phyloP scores from a whole-genome alignment of 2,797 vertebrate species.

The Propithecus perrieri region DNA sequence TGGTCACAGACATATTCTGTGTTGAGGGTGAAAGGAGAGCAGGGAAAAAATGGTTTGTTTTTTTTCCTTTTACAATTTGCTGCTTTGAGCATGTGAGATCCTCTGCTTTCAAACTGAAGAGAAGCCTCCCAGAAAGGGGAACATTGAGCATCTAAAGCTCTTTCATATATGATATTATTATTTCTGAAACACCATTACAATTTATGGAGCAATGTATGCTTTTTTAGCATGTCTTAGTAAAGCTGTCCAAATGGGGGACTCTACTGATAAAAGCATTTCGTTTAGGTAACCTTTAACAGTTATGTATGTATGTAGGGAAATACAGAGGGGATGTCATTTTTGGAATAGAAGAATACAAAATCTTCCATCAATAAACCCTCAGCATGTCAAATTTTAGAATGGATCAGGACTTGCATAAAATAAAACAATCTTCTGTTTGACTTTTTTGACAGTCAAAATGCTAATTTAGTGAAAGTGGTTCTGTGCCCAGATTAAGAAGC shows the following conservation, averaged over 20 bases:
- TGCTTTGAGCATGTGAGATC: conserved; percentile 70
- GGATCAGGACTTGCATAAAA: neutral
- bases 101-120: conserved; percentile 58
- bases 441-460: neutral
- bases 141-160: neutral
- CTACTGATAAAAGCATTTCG: neutral
- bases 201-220: neutral
- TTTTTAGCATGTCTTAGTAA: conserved; percentile 42
- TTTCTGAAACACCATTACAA: neutral
- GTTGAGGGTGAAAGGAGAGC: neutral
- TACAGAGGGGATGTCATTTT: neutral
- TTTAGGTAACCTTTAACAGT: neutral
- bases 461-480: neutral
- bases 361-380: neutral
- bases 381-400: conserved; percentile 4
- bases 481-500: neutral
- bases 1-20: neutral
- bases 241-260: neutral
- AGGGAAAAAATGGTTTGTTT: neutral
- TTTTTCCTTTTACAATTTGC: neutral
- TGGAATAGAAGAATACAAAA: neutral
- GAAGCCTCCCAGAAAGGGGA: conserved; percentile 55
- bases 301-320: neutral
- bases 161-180: neutral
- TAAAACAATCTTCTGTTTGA: conserved; percentile 15